A percentile compares a stretch with the other conserved stretches of the same genome.
Conservation (phyloP, 2,113 vertebrate genomes). For the Cervus canadensis region DNA sequence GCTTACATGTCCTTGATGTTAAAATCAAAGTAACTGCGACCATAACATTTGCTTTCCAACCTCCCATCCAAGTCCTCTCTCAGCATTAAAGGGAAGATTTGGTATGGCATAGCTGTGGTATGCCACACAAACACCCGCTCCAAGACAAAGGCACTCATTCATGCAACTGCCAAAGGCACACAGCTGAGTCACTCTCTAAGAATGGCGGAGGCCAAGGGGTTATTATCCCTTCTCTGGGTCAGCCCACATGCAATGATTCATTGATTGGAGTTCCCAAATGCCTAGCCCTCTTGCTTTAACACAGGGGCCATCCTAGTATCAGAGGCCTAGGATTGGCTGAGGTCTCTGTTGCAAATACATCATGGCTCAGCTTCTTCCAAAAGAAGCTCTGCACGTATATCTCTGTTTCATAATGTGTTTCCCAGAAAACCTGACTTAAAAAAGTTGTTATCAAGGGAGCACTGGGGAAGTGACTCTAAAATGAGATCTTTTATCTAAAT, state of each 20-base stretch:
- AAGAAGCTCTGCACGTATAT: background rate
- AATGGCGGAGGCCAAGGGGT: background rate
- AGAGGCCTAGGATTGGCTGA: background rate
- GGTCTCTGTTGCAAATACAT: background rate
- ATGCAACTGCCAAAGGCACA: background rate
- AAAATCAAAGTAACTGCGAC: background rate
- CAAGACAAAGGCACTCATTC: background rate
- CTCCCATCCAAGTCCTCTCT: background rate
- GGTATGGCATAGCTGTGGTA: background rate
- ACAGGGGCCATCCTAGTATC: background rate
- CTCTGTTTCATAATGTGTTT: background rate
- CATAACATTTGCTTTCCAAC: background rate
- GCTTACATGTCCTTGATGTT: background rate
- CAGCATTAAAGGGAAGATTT: background rate
- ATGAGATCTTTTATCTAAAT: background rate
- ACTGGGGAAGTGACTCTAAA: background rate
- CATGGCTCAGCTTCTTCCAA: background rate
- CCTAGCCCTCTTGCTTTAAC: background rate
- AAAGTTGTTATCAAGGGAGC: background rate
- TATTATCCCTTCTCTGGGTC: background rate
- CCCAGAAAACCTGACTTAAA: background rate
- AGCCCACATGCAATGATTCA: background rate
- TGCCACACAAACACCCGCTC: rapidly evolving
- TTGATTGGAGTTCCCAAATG: background rate
- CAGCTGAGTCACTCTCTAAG: background rate